phyloP scores from a whole-genome alignment of 2,113 vertebrate species.

The Phyllopteryx taeniolatus region DNA sequence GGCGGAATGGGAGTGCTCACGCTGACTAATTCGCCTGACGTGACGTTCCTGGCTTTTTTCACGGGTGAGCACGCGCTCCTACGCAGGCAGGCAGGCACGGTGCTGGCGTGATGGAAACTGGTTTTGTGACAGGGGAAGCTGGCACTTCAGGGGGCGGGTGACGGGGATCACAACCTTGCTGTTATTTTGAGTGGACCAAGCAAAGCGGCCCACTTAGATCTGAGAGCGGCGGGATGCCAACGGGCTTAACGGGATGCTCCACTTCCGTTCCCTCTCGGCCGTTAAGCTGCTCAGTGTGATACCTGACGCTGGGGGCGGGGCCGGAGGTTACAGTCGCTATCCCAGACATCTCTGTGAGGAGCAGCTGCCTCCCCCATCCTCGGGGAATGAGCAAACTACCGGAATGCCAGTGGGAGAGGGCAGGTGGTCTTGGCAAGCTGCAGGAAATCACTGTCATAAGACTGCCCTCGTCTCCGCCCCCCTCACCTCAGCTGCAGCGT shows the following conservation, averaged over 20 bases:
- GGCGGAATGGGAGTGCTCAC: constrained; percentile 39
- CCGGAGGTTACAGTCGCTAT: constrained; percentile 59
- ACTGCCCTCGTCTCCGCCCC: constrained; percentile 5
- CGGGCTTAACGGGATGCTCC: constrained; percentile 58
- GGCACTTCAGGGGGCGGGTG: constrained; percentile 14
- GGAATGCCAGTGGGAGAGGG: constrained; percentile 50
- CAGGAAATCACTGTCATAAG: constrained; percentile 44
- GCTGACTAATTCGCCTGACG: constrained; percentile 42
- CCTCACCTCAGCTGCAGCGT: constrained; percentile 9
- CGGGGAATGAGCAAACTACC: constrained; percentile 54
- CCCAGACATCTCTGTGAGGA: constrained; percentile 61
- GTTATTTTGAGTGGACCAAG: constrained; percentile 62
- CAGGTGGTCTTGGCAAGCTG: constrained; percentile 44
- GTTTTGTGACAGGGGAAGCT: constrained; percentile 41
- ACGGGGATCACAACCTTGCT: constrained; percentile 41
- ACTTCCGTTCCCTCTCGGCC: constrained; percentile 61
- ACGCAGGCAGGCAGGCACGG: constrained; percentile 31
- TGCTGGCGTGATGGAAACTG: constrained; percentile 64
- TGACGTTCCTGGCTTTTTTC: constrained; percentile 25
- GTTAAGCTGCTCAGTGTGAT: constrained; percentile 54
- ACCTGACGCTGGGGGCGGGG: constrained; percentile 59
- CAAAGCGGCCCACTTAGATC: constrained; percentile 55
- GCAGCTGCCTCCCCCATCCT: constrained; percentile 62
- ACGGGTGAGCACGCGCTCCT: constrained; percentile 38
- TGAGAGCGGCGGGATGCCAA: constrained; percentile 50